Conservation (phyloP, 2,113 vertebrate species). For the Tricholaema leucomelas region DNA sequence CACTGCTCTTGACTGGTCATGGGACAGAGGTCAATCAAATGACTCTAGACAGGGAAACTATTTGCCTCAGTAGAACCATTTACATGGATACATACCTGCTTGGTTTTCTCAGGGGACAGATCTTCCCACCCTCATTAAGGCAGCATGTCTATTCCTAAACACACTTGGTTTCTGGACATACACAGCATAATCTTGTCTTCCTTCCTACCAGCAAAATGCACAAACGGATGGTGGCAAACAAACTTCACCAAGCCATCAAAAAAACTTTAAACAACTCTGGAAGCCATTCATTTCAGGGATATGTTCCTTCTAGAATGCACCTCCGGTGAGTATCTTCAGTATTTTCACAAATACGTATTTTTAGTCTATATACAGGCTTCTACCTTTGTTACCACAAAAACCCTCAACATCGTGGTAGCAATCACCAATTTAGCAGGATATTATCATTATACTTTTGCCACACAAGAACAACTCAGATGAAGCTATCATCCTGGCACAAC, state of each 20-base stretch:
- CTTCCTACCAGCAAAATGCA: background rate
- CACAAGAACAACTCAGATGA: background rate
- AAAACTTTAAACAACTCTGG: background rate
- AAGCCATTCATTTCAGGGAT: background rate
- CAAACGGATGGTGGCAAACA: background rate
- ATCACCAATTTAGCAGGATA: background rate
- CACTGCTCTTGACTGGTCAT: background rate
- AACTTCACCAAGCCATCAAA: background rate
- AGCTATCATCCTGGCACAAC: background rate
- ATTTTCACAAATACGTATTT: background rate
- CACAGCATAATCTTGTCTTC: background rate
- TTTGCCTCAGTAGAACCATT: background rate
- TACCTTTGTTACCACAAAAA: background rate
- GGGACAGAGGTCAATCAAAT: background rate
- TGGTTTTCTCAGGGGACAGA: background rate
- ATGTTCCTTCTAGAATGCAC: background rate
- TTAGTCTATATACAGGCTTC: background rate
- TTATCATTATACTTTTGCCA: background rate
- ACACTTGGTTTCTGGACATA: background rate
- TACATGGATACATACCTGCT: background rate
- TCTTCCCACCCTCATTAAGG: background rate
- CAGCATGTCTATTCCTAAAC: background rate
- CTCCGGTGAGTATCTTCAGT: background rate
- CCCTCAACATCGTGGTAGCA: background rate
- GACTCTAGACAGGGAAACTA: background rate